Conservation (phyloP, 2,888 invertebrate species). For the Portevinia maculata region DNA sequence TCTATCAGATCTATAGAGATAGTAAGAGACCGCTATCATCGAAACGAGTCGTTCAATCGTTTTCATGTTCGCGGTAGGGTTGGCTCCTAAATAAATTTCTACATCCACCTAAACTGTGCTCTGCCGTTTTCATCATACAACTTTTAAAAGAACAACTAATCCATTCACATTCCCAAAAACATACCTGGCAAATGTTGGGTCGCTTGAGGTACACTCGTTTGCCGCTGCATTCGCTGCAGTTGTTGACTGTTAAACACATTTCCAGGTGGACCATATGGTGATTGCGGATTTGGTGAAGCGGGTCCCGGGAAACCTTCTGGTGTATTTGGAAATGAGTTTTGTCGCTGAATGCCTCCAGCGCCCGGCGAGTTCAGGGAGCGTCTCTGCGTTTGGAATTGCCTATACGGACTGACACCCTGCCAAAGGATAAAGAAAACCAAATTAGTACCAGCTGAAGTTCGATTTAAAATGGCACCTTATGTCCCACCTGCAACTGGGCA, state of each 20-base stretch:
- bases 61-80: no score
- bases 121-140: conserved; percentile 14
- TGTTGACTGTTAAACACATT: conserved; percentile 81
- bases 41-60: no score
- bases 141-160: not conserved
- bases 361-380: conserved; percentile 82
- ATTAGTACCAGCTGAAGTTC: conserved; percentile 18
- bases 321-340: conserved; percentile 80
- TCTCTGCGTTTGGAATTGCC: conserved; percentile 81
- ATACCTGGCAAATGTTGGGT: conserved; percentile 83
- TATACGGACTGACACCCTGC: conserved; percentile 80
- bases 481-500: conserved; percentile 90
- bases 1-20: no score
- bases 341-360: conserved; percentile 80
- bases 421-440: conserved; percentile 35
- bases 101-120: conserved; percentile 30
- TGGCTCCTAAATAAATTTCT: no score
- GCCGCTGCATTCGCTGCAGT: conserved; percentile 82
- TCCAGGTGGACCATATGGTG: conserved; percentile 77
- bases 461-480: conserved; percentile 42
- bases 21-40: no score
- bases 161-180: conserved; percentile 23
- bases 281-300: conserved; percentile 79
- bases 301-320: conserved; percentile 78
- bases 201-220: conserved; percentile 82